Evolutionary conservation across 2,888 invertebrate species (phyloP).

Genomic region (Metellina segmentata): DNA sequence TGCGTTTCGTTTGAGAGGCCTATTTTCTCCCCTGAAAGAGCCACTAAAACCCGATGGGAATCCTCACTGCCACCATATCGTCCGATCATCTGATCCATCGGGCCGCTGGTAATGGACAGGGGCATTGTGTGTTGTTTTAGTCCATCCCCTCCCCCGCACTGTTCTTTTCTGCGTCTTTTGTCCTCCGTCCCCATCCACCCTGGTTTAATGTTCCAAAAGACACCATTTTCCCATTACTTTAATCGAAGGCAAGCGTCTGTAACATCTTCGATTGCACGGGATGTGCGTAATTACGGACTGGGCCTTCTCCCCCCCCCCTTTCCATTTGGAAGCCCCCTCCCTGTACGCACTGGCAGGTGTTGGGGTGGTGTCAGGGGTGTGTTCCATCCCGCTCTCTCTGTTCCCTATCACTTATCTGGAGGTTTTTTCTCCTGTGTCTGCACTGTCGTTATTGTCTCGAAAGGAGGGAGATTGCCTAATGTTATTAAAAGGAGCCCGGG

Average conservation of each 20-base stretch:
- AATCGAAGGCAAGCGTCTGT: conserved; percentile 76
- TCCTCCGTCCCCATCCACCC: conserved; percentile 40
- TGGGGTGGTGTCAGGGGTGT: not conserved
- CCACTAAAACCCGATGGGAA: not conserved
- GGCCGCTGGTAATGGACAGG: conserved; percentile 60
- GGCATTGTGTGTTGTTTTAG: conserved; percentile 62
- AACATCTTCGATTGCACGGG: conserved; percentile 75
- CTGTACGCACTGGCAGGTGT: conserved; percentile 28
- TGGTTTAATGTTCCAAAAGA: conserved; percentile 76
- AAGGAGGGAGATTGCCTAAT: conserved; percentile 45
- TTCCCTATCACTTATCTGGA: conserved; percentile 54
- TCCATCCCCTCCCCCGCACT: not conserved
- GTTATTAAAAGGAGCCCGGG: conserved; percentile 63
- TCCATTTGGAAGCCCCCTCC: conserved; percentile 20
- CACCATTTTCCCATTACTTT: conserved; percentile 77
- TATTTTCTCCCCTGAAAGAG: not conserved
- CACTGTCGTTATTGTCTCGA: conserved; percentile 55
- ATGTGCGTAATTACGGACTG: conserved; percentile 74
- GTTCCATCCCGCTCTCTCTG: conserved; percentile 11
- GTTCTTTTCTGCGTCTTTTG: conserved; percentile 43
- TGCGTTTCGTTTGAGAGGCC: not conserved
- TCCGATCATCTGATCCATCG: conserved; percentile 50
- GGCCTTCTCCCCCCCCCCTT: not conserved
- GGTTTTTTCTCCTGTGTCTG: conserved; percentile 32
- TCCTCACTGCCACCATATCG: not conserved